These are phyloP conservation scores for Tubulanus polymorphus DNA, from an alignment of 2,888 invertebrate species.

Conservation along the genomic window DNA sequence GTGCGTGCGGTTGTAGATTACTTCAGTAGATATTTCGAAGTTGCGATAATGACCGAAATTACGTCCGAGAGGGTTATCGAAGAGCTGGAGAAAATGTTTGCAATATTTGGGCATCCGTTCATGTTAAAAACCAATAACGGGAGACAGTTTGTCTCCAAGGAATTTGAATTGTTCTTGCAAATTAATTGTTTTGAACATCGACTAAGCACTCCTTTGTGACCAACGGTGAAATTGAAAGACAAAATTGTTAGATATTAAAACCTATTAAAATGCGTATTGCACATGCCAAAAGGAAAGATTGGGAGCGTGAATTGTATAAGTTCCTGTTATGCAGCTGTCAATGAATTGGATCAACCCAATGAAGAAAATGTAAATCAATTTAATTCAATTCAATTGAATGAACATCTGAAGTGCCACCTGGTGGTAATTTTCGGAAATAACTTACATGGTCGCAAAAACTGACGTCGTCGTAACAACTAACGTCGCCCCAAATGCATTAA, in stretches of 20 bases:
- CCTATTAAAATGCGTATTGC: slow-evolving; percentile 21
- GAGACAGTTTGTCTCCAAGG: slow-evolving; percentile 16
- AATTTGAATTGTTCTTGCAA: slow-evolving; percentile 16
- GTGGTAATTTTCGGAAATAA: too few species aligned
- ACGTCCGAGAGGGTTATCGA: slow-evolving; percentile 19
- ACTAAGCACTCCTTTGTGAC: slow-evolving; percentile 17
- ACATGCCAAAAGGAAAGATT: slow-evolving; percentile 12
- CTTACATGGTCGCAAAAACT: too few species aligned
- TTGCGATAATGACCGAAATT: slow-evolving; percentile 17
- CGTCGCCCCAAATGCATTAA: too few species aligned
- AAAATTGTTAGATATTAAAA: slow-evolving; percentile 23
- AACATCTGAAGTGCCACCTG: too few species aligned
- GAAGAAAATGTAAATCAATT: too few species aligned
- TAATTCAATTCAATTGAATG: too few species aligned
- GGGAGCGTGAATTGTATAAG: slow-evolving; percentile 16
- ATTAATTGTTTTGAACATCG: slow-evolving; percentile 18
- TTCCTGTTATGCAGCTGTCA: too few species aligned
- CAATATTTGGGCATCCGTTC: slow-evolving; percentile 17
- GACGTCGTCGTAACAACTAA: too few species aligned
- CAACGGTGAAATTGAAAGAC: slow-evolving; percentile 23
- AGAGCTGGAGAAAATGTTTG: slow-evolving; percentile 20
- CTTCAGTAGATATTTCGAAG: slow-evolving; percentile 23
- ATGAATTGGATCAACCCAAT: too few species aligned
- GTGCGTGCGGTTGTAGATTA: slow-evolving; percentile 24
- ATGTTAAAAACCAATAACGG: slow-evolving; percentile 22